Percentiles rank a stretch among this genome's conserved stretches.
phyloP scores from a whole-genome alignment of 2,113 vertebrate species.

The Epinephelus fuscoguttatus region DNA sequence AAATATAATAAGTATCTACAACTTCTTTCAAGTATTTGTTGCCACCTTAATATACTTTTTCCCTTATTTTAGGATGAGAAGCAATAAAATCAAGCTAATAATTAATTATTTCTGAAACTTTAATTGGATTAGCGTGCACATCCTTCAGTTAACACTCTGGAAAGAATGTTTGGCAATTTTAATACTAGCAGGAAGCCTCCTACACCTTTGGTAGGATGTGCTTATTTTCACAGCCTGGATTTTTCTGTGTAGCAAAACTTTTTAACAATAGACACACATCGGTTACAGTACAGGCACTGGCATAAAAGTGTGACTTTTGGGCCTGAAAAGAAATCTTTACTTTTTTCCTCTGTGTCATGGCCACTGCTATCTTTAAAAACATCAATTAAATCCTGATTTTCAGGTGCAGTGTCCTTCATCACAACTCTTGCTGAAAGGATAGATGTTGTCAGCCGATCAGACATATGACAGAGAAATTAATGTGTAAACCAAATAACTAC shows the following conservation, averaged over 20 bases:
- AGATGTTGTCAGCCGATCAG: not conserved
- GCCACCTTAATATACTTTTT: not conserved
- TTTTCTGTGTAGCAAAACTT: constrained; percentile 9
- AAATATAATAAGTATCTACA: not conserved
- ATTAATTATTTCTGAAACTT: constrained; percentile 25
- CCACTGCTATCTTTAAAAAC: not conserved
- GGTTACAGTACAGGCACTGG: not conserved
- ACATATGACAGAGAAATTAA: not conserved
- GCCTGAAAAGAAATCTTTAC: not conserved
- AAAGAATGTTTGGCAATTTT: constrained; percentile 13
- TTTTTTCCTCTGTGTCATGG: not conserved
- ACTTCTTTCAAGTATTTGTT: not conserved
- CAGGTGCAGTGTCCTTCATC: not conserved
- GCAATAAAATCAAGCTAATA: constrained; percentile 14
- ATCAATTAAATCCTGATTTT: not conserved
- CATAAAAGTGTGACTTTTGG: not conserved
- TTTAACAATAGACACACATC: not conserved
- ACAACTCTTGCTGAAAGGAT: not conserved
- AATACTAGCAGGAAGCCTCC: not conserved
- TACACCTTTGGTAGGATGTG: not conserved
- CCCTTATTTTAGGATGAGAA: not conserved
- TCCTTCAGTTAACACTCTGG: not conserved
- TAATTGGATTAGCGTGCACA: constrained; percentile 7
- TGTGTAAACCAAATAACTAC: not conserved
- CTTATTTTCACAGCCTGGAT: not conserved